Evolutionary conservation across 1,140 invertebrate species (phyloP).

Genomic region (Ridgeia piscesae): DNA sequence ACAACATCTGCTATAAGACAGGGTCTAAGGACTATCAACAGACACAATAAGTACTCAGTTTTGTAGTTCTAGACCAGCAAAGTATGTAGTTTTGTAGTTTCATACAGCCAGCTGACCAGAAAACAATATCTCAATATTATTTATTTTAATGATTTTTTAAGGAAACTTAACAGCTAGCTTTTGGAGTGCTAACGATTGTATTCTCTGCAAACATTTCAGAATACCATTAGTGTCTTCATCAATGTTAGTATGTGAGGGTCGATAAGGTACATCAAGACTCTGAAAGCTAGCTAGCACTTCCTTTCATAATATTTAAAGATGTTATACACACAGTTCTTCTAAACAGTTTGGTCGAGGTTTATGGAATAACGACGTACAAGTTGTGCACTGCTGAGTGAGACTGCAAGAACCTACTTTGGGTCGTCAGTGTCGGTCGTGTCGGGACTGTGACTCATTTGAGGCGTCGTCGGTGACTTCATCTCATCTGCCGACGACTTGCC

Average conservation of each 20-base stretch:
- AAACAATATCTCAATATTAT: not conserved
- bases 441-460: conserved; percentile 23
- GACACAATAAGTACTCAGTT: not conserved
- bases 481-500: conserved; percentile 12
- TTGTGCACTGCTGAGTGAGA: not conserved
- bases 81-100: not conserved
- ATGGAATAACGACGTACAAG: not conserved
- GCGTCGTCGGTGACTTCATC: conserved; percentile 20
- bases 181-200: too few relatives aligned
- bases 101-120: not conserved
- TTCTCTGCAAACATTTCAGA: too few relatives aligned
- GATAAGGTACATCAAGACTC: too few relatives aligned
- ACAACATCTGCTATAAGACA: not conserved
- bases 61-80: not conserved
- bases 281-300: too few relatives aligned
- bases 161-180: too few relatives aligned
- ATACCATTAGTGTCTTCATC: too few relatives aligned
- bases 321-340: not conserved
- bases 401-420: conserved; percentile 11
- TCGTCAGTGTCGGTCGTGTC: conserved; percentile 21
- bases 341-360: not conserved
- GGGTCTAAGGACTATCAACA: not conserved
- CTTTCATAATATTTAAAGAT: not conserved
- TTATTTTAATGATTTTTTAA: too few relatives aligned
- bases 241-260: too few relatives aligned